Base-by-base conservation (phyloP, 2,113 vertebrate species). In the Dendrocopos noguchii region DNA sequence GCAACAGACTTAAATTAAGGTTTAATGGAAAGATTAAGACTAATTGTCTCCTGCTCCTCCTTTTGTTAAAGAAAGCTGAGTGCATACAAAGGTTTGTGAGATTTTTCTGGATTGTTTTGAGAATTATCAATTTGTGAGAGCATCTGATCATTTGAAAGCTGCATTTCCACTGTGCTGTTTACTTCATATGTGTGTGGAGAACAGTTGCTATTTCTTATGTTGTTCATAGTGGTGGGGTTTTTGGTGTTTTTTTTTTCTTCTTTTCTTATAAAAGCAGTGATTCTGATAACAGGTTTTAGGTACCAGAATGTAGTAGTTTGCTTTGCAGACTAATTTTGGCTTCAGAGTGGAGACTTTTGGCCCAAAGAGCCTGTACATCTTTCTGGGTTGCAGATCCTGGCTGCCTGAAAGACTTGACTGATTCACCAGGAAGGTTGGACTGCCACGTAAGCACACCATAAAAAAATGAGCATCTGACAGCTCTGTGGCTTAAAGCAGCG, bases 401-500 rank as follows among this genome's bases (percentile, higher is more conserved):
- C 78, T 84, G 87, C 28, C 28, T 90, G 53, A 36, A 84, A 80
- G 73, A n/a, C 50, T 55, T 64, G 39, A 42, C 84, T 91, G 89
- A 71, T 90, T 89, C 68, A 78, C 72, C 60, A 83, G 84, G 60
- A 93, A 93, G 76, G 70, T 94, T 94, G 87, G 81, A 68, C 73
- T 95, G 94, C 95, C 87, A 91, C 82, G 55, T 95, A 95, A 93
- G 92, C 88, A 53, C 17, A 1, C 88, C 84, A 80, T 93, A 83
- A 95, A 91, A 95, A 95, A 92, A 93, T 0, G 7, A 96, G 70
- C 89, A 92, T 96, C 78, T 93, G 95, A 93, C 88, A 91, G 91
- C 85, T 96, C 86, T 86, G 81, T 92, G 92, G 93, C 93, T 95
- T 88, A 9, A 90, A 92, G 76, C 50, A 90, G 75, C 85, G 81